These are phyloP conservation scores for Silvanus unidentatus DNA, from an alignment of 2,888 invertebrate genomes.

Conservation along the genomic window DNA sequence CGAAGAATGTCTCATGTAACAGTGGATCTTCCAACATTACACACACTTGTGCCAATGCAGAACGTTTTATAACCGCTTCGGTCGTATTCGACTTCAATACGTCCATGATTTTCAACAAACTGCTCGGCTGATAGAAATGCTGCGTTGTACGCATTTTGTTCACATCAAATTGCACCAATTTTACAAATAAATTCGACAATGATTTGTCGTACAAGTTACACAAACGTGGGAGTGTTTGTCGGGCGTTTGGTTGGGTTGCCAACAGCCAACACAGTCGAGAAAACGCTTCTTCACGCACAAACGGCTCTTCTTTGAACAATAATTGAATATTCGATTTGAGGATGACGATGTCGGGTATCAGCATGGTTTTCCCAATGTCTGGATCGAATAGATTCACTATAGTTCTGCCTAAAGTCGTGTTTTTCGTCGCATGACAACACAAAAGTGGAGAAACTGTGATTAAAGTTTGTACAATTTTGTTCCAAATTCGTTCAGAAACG, in stretches of 20 bases:
- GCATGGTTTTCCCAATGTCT: slow-evolving; percentile 56
- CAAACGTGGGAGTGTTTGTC: slow-evolving; percentile 46
- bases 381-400: slow-evolving; percentile 59
- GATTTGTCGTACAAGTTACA: slow-evolving; percentile 48
- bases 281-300: slow-evolving; percentile 48
- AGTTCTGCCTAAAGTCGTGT: slow-evolving; percentile 52
- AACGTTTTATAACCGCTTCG: slow-evolving; percentile 62
- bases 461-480: slow-evolving; percentile 53
- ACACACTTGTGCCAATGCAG: slow-evolving; percentile 61
- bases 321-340: slow-evolving; percentile 50
- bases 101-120: slow-evolving; percentile 46
- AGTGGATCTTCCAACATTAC: slow-evolving; percentile 60
- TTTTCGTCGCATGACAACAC: slow-evolving; percentile 54
- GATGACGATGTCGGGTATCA: slow-evolving; percentile 53
- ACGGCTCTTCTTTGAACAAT: slow-evolving; percentile 43
- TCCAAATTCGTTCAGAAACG: slow-evolving; percentile 58
- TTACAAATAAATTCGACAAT: slow-evolving; percentile 43
- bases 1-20: slow-evolving; percentile 56
- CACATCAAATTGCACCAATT: slow-evolving; percentile 27
- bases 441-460: slow-evolving; percentile 57
- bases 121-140: slow-evolving; percentile 48
- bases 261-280: slow-evolving; percentile 51
- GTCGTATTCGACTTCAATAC: slow-evolving; percentile 41
- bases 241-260: slow-evolving; percentile 44
- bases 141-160: slow-evolving; percentile 34